These are phyloP conservation scores for Anagrus nilaparvatae DNA, from an alignment of 1,140 invertebrate genomes.

Conservation along the genomic window DNA sequence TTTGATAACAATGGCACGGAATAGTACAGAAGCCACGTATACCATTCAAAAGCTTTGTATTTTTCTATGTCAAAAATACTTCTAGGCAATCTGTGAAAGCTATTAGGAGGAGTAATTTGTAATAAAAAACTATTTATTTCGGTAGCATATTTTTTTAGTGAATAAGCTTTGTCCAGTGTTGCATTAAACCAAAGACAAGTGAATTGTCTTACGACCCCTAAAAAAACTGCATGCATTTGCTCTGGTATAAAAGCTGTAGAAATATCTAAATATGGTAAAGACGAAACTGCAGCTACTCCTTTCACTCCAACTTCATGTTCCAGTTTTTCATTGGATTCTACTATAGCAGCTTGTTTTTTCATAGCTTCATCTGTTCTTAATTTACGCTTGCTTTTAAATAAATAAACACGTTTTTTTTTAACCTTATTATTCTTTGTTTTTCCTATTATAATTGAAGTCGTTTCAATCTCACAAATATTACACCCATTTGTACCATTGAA, in stretches of 20 bases:
- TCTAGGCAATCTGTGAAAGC: constrained; percentile 15
- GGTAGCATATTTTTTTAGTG: constrained; percentile 1
- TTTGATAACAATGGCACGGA: constrained; percentile 12
- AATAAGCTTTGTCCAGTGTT: constrained; percentile 14
- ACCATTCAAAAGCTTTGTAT: constrained; percentile 19
- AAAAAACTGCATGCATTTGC: constrained; percentile 20
- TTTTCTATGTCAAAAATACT: constrained; percentile 11
- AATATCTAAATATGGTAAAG: constrained; percentile 17
- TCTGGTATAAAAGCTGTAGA: constrained; percentile 18
- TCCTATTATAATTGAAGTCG: neutral
- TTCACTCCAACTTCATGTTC: constrained; percentile 17
- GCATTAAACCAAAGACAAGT: constrained; percentile 6
- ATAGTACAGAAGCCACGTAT: constrained; percentile 19
- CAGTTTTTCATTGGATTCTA: constrained; percentile 6
- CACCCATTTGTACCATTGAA: constrained; percentile 17
- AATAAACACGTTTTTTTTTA: constrained; percentile 14
- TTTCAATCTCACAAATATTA: constrained; percentile 20
- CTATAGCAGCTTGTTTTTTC: constrained; percentile 12
- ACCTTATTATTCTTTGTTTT: constrained; percentile 13
- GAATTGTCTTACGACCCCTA: constrained; percentile 16
- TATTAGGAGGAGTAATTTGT: constrained; percentile 16
- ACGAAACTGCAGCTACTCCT: constrained; percentile 12
- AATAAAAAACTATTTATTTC: constrained; percentile 13
- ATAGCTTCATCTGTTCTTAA: constrained; percentile 13
- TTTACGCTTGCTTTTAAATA: constrained; percentile 10